Evolutionary conservation across 2,888 invertebrate species (phyloP).

Genomic region (Diarsia mendica): DNA sequence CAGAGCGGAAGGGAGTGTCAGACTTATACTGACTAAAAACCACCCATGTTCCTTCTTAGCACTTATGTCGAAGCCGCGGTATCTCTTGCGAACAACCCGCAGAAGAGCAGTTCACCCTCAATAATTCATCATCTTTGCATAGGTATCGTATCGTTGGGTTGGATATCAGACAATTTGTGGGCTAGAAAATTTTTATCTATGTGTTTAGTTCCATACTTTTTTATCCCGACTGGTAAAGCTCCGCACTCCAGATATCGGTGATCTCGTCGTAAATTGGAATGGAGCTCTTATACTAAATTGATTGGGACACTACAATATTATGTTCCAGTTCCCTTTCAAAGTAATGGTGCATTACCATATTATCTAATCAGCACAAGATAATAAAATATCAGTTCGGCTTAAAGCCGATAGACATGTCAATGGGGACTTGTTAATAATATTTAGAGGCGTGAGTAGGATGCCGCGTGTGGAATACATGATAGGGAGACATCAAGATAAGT

Average conservation of each 20-base stretch:
- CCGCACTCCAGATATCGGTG: not conserved
- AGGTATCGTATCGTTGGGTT: not conserved
- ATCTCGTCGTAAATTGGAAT: not conserved
- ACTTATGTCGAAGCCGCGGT: no score
- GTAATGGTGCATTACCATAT: conserved; percentile 25
- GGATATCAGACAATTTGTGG: not conserved
- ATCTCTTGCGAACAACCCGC: no score
- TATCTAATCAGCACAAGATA: conserved; percentile 38
- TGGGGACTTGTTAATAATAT: conserved; percentile 16
- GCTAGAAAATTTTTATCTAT: not conserved
- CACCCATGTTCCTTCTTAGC: no score
- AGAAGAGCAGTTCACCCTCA: not conserved
- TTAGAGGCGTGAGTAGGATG: conserved; percentile 18
- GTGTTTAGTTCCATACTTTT: not conserved
- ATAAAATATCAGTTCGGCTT: conserved; percentile 44
- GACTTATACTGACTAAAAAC: no score
- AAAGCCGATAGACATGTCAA: conserved; percentile 44
- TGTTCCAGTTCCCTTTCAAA: conserved; percentile 3
- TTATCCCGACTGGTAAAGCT: not conserved
- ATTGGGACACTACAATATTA: not conserved
- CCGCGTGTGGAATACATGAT: not conserved
- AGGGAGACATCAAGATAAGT: conserved; percentile 5
- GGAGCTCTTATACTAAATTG: not conserved
- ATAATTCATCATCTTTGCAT: not conserved
- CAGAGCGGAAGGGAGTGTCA: no score